Conservation (phyloP, 2,113 vertebrate genomes). For the Mormoops blainvillei region DNA sequence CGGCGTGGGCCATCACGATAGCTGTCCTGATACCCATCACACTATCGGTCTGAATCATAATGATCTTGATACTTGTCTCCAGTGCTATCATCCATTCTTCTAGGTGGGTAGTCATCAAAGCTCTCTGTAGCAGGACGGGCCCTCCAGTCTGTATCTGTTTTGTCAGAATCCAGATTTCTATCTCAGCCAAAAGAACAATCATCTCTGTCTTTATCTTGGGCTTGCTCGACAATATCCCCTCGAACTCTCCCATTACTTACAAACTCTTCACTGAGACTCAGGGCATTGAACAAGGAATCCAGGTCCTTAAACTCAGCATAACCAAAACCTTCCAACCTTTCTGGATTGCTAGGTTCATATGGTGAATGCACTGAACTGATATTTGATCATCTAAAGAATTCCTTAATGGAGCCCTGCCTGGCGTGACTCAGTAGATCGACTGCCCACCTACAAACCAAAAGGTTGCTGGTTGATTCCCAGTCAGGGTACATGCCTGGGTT, state of each 20-base stretch:
- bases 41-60: constrained; percentile 86
- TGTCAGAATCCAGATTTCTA: background rate
- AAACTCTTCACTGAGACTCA: constrained; percentile 93
- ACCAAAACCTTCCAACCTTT: constrained; percentile 96
- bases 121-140: constrained; percentile 80
- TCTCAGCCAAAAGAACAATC: background rate
- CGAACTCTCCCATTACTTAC: too few species aligned
- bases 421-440: too few species aligned
- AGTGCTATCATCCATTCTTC: constrained; percentile 83
- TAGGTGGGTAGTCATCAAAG: constrained; percentile 81
- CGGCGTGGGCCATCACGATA: constrained; percentile 79
- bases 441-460: too few species aligned
- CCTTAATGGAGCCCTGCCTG: too few species aligned
- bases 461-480: too few species aligned
- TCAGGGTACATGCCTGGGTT: too few species aligned
- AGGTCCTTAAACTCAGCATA: constrained; percentile 97
- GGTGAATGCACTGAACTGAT: constrained; percentile 96
- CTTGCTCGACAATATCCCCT: too few species aligned
- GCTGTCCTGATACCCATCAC: constrained; percentile 35
- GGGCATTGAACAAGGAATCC: constrained; percentile 91
- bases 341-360: constrained; percentile 92
- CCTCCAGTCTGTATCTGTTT: constrained; percentile 85
- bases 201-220: background rate
- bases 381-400: too few species aligned
- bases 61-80: constrained; percentile 87